These are phyloP conservation scores for Bradypus variegatus DNA, from an alignment of 2,797 vertebrate genomes.

Conservation along the genomic window DNA sequence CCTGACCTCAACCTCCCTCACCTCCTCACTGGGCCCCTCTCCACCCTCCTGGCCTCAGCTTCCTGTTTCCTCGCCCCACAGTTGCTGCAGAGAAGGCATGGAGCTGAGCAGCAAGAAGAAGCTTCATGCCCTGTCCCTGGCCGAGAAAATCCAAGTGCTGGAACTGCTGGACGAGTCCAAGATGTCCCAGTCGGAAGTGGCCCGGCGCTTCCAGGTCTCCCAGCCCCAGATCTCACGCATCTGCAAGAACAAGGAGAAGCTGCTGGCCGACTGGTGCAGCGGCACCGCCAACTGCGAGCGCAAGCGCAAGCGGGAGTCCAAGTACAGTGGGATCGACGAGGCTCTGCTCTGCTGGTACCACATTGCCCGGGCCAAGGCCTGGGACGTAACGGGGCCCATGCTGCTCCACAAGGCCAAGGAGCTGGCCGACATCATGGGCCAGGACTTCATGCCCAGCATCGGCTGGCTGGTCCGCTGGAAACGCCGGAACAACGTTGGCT, in stretches of 20 bases:
- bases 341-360: conserved; percentile 68
- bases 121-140: conserved; percentile 65
- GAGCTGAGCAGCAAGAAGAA: conserved; percentile 65
- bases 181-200: conserved; percentile 70
- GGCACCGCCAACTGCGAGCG: conserved; percentile 63
- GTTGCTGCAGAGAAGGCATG: conserved; percentile 46
- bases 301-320: conserved; percentile 67
- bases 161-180: conserved; percentile 66
- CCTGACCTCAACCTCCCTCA: not conserved
- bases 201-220: conserved; percentile 66
- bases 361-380: conserved; percentile 57
- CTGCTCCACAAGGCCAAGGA: conserved; percentile 69
- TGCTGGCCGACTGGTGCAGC: conserved; percentile 68
- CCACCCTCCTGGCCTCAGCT: too few species aligned
- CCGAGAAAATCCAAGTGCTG: conserved; percentile 67
- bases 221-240: conserved; percentile 69
- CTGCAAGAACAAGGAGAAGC: conserved; percentile 68
- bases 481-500: conserved; percentile 64
- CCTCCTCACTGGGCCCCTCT: not conserved
- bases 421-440: conserved; percentile 63
- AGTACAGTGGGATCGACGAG: conserved; percentile 64
- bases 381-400: conserved; percentile 65
- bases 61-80: not conserved
- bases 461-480: conserved; percentile 71
- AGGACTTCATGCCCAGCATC: conserved; percentile 67